Evolutionary conservation across 2,113 vertebrate genomes (phyloP).

Genomic region (Corydoras maculifer): DNA sequence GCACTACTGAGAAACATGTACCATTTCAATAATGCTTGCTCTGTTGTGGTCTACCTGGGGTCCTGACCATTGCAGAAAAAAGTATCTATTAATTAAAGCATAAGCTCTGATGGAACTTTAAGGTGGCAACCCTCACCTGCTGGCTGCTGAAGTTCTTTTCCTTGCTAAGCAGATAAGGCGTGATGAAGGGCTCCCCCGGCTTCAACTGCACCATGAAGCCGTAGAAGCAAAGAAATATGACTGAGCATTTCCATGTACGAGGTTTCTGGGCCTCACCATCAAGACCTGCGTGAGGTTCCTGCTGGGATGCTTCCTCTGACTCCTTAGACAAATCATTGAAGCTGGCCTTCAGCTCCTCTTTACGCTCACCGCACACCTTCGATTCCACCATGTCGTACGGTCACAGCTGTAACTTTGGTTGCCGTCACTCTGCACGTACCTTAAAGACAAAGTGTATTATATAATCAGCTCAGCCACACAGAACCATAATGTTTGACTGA

Average conservation of each 20-base stretch:
- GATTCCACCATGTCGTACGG: slow-evolving; percentile 24
- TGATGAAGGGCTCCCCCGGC: slow-evolving; percentile 83
- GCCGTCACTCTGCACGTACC: neutral
- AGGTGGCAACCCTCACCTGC: slow-evolving; percentile 58
- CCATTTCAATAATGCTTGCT: too few species aligned
- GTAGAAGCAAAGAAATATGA: slow-evolving; percentile 75
- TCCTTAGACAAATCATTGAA: neutral
- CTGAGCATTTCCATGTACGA: slow-evolving; percentile 62
- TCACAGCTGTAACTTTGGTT: neutral
- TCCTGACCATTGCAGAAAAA: too few species aligned
- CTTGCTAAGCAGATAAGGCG: slow-evolving; percentile 69
- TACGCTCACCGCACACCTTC: neutral
- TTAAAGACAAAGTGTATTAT: neutral
- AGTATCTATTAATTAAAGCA: neutral
- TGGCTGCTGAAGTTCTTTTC: slow-evolving; percentile 76
- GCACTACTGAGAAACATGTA: too few species aligned
- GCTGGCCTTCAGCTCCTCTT: slow-evolving; percentile 4
- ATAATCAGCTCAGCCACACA: too few species aligned
- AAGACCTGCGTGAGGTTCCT: neutral
- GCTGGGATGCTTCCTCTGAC: neutral
- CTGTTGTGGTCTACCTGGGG: too few species aligned
- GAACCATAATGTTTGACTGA: too few species aligned
- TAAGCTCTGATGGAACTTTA: neutral
- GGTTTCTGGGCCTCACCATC: slow-evolving; percentile 1
- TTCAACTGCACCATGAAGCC: slow-evolving; percentile 79